These are phyloP conservation scores for Agonopterix arenella DNA, from an alignment of 2,888 invertebrate genomes.

Conservation along the genomic window DNA sequence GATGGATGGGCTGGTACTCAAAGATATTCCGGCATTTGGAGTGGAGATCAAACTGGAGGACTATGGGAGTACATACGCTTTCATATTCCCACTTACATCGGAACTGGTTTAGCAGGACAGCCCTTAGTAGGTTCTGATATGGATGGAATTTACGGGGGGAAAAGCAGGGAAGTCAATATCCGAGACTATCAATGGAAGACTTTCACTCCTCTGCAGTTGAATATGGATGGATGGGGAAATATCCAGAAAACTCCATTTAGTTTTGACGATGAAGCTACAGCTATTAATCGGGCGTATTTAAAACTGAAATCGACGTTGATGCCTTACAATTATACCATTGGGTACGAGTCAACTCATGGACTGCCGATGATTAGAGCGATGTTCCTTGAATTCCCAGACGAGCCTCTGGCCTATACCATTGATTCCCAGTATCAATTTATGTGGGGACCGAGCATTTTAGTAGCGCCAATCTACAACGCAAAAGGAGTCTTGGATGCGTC, in stretches of 20 bases:
- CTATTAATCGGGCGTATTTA: conserved; percentile 59
- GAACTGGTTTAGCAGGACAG: conserved; percentile 58
- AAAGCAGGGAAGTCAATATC: conserved; percentile 45
- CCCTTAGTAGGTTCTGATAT: conserved; percentile 64
- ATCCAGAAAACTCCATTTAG: conserved; percentile 57
- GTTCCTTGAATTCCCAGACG: conserved; percentile 58
- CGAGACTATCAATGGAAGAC: conserved; percentile 69
- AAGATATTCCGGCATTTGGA: conserved; percentile 61
- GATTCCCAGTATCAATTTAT: conserved; percentile 66
- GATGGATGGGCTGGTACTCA: conserved; percentile 70
- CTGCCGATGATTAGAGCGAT: conserved; percentile 64
- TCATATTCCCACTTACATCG: conserved; percentile 65
- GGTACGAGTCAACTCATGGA: conserved; percentile 43
- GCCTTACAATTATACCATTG: conserved; percentile 63
- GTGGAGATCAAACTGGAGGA: conserved; percentile 63
- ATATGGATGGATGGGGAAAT: conserved; percentile 68
- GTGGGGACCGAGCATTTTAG: conserved; percentile 64
- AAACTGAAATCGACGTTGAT: conserved; percentile 62
- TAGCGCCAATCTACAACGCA: conserved; percentile 56
- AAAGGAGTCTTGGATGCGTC: conserved; percentile 20
- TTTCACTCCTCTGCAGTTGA: conserved; percentile 63
- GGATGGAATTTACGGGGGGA: conserved; percentile 64
- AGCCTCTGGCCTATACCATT: conserved; percentile 40
- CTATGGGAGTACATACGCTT: conserved; percentile 68
- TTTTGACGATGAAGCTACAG: conserved; percentile 46